A percentile compares a stretch with the other conserved stretches of the same genome.
Evolutionary conservation across 2,797 vertebrate genomes (phyloP).

Genomic region (Distichodus sexfasciatus): DNA sequence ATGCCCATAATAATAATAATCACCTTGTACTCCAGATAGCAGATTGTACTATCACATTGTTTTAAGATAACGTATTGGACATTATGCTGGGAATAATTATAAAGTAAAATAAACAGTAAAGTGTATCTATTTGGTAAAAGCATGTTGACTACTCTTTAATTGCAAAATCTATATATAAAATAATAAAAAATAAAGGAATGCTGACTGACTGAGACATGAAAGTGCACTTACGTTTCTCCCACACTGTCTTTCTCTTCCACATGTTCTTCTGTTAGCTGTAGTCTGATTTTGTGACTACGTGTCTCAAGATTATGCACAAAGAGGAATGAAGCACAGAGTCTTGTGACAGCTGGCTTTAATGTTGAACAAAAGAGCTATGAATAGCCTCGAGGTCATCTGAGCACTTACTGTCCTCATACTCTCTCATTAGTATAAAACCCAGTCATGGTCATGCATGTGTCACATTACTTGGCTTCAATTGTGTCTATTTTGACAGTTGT

Average conservation of each 20-base stretch:
- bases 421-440: conserved; percentile 28
- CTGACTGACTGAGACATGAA: not conserved
- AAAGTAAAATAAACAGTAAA: too few relatives aligned
- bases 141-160: too few relatives aligned
- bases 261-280: conserved; percentile 28
- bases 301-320: not conserved
- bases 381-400: conserved; percentile 34
- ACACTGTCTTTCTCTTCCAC: conserved; percentile 59
- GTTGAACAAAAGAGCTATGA: conserved; percentile 47
- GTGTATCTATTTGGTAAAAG: too few relatives aligned
- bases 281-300: not conserved
- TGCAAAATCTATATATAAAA: too few relatives aligned
- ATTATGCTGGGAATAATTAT: too few relatives aligned
- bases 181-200: too few relatives aligned
- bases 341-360: conserved; percentile 25
- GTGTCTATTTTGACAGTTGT: conserved; percentile 43
- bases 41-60: too few relatives aligned
- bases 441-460: conserved; percentile 27
- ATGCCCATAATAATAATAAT: too few relatives aligned
- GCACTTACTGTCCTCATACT: conserved; percentile 16
- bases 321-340: conserved; percentile 2
- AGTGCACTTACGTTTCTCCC: conserved; percentile 70
- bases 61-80: too few relatives aligned
- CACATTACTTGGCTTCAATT: conserved; percentile 44
- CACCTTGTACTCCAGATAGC: too few relatives aligned